phyloP scores from a whole-genome alignment of 2,113 vertebrate species.

The Ophthalmolycus amberensis region DNA sequence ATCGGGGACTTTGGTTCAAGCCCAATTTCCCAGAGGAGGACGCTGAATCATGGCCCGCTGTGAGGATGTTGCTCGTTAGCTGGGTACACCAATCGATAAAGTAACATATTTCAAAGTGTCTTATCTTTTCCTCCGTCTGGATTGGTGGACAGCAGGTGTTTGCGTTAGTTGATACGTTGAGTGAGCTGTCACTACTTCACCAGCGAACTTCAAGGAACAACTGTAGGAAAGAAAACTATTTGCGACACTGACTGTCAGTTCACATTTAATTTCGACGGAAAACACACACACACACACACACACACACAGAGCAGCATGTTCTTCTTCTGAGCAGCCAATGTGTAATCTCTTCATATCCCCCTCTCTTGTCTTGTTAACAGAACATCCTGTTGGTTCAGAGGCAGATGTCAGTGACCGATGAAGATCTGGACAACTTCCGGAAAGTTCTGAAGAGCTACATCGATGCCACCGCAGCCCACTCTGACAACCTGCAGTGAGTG shows the following conservation, averaged over 20 bases:
- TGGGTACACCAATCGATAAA: background rate
- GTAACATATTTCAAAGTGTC: background rate
- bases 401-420: slow-evolving; percentile 87
- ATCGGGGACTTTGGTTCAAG: background rate
- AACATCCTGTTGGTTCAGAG: slow-evolving; percentile 95
- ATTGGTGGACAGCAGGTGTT: background rate
- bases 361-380: slow-evolving; percentile 74
- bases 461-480: slow-evolving; percentile 86
- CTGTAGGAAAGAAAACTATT: background rate
- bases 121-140: background rate
- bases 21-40: background rate
- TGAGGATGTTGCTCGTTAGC: background rate
- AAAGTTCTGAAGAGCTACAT: slow-evolving; percentile 88
- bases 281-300: background rate
- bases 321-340: background rate
- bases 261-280: background rate
- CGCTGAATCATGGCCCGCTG: background rate
- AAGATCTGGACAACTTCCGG: slow-evolving; percentile 86
- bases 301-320: background rate
- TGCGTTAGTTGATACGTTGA: background rate
- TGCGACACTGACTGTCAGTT: background rate
- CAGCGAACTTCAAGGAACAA: background rate
- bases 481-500: slow-evolving; percentile 93
- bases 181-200: background rate
- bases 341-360: slow-evolving; percentile 2